A percentile compares a stretch with the other conserved stretches of the same genome.
These are phyloP conservation scores for Temnothorax longispinosus DNA, from an alignment of 1,140 invertebrate species.

Conservation along the genomic window DNA sequence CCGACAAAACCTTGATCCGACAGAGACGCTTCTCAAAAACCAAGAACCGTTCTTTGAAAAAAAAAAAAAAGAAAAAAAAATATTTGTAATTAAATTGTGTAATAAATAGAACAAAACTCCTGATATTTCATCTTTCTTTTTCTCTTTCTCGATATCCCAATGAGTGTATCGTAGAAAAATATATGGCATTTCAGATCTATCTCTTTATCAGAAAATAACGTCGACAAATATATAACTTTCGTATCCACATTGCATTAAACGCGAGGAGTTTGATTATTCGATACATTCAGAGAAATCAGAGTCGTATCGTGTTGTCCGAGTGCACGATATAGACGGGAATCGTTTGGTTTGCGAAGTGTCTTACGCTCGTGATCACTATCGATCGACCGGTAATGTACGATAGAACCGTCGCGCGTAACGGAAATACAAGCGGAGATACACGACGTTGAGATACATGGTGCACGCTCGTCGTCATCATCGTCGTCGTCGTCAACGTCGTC, in stretches of 20 bases:
- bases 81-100: neutral
- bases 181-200: neutral
- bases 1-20: neutral
- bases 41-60: neutral
- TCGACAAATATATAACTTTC: neutral
- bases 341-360: slow-evolving; percentile 58
- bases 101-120: neutral
- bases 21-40: neutral
- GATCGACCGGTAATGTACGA: slow-evolving; percentile 46
- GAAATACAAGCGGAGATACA: slow-evolving; percentile 34
- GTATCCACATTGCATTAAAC: slow-evolving; percentile 5
- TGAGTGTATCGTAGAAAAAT: neutral
- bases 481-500: slow-evolving; percentile 48
- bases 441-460: neutral
- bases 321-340: slow-evolving; percentile 43
- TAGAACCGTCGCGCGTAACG: neutral
- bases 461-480: slow-evolving; percentile 38
- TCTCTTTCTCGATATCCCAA: neutral
- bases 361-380: slow-evolving; percentile 68
- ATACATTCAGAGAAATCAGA: neutral
- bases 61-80: neutral
- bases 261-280: neutral
- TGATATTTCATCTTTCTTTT: neutral
- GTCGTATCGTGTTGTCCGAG: neutral
- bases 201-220: slow-evolving; percentile 13